A percentile compares a stretch with the other conserved stretches of the same genome.
These are phyloP conservation scores for Plestiodon gilberti DNA, from an alignment of 2,113 vertebrate genomes.

Conservation along the genomic window DNA sequence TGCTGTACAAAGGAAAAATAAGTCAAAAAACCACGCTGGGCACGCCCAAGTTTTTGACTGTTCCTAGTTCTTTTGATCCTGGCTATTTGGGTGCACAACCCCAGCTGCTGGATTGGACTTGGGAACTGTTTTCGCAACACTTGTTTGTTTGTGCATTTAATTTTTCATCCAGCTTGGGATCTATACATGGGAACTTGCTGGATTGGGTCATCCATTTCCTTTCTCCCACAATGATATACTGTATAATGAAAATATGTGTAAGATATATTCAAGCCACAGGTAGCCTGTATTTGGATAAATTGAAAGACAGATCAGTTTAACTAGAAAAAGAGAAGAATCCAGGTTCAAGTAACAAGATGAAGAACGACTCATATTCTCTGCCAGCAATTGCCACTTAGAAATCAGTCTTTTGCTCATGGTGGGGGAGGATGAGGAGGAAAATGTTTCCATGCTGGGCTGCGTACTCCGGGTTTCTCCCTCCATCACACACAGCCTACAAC, in stretches of 20 bases:
- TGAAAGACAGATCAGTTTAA: background rate
- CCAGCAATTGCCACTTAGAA: too few relatives aligned
- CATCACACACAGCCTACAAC: background rate
- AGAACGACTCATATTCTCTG: background rate
- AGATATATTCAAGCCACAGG: background rate
- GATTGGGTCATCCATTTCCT: background rate
- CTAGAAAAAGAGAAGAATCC: background rate
- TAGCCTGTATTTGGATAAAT: background rate
- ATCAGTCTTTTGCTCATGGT: background rate
- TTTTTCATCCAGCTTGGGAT: background rate
- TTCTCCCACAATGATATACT: background rate
- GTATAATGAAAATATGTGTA: background rate
- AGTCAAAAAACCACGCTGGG: background rate
- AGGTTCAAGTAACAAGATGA: background rate
- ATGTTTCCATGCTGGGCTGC: background rate
- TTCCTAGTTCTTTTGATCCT: background rate
- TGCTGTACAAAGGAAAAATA: background rate
- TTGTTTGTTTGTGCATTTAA: background rate
- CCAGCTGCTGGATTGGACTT: background rate
- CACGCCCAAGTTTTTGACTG: background rate
- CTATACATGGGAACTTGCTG: background rate
- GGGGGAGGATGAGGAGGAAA: too few relatives aligned
- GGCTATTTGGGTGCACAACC: background rate
- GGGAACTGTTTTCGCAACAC: background rate
- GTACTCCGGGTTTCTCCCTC: background rate